phyloP scores from a whole-genome alignment of 2,113 vertebrate species.

The Puntigrus tetrazona region DNA sequence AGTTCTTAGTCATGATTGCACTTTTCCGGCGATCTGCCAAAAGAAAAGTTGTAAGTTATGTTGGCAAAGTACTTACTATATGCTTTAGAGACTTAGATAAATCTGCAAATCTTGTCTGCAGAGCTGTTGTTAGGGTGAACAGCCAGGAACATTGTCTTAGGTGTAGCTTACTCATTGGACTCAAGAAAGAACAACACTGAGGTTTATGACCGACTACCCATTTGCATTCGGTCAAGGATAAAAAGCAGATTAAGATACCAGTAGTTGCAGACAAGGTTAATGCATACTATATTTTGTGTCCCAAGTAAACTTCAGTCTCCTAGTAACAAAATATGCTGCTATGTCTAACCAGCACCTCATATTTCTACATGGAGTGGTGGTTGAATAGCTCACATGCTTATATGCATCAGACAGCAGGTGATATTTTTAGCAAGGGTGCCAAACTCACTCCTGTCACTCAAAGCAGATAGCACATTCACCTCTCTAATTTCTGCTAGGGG shows the following conservation, averaged over 20 bases:
- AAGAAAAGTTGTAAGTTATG: background rate
- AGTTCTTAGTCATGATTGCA: slow-evolving; percentile 86
- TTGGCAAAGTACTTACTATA: background rate
- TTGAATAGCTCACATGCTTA: slow-evolving; percentile 36
- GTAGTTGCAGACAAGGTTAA: background rate
- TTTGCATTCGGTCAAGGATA: background rate
- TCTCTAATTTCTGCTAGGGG: slow-evolving; percentile 45
- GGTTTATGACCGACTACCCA: background rate
- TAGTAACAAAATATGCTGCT: slow-evolving; percentile 42
- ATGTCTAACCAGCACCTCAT: slow-evolving; percentile 29
- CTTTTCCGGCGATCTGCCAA: slow-evolving; percentile 65
- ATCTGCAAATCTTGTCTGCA: background rate
- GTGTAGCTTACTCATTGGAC: background rate
- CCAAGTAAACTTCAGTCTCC: slow-evolving; percentile 44
- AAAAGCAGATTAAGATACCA: background rate
- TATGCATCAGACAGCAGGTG: slow-evolving; percentile 48
- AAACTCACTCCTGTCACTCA: slow-evolving; percentile 28
- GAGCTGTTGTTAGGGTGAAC: background rate
- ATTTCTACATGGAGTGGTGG: slow-evolving; percentile 46
- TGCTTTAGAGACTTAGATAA: background rate
- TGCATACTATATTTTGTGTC: slow-evolving; percentile 20
- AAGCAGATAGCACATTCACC: slow-evolving; percentile 26
- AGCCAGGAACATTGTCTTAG: background rate
- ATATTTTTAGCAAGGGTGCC: slow-evolving; percentile 59
- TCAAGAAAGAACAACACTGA: background rate